Percentiles rank a stretch among this genome's conserved stretches.
phyloP scores from a whole-genome alignment of 2,797 vertebrate genomes.

The Sebastes trivittatus region DNA sequence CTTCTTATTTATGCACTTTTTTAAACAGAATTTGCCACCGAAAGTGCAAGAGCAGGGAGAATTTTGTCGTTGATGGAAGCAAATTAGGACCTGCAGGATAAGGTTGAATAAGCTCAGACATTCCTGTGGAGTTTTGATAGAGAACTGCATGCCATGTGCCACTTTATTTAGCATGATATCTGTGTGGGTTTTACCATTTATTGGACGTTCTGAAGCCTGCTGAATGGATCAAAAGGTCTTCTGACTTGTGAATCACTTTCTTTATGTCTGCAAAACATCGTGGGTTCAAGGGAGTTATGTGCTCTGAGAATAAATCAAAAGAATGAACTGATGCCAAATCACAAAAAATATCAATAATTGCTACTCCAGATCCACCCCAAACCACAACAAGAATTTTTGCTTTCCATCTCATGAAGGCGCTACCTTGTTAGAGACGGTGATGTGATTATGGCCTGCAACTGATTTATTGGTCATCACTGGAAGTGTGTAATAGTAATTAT shows the following conservation, averaged over 20 bases:
- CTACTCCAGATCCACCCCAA: not conserved
- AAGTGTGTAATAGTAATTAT: not conserved
- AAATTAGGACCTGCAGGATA: not conserved
- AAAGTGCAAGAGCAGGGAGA: not conserved
- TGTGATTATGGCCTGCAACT: not conserved
- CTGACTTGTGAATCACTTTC: not conserved
- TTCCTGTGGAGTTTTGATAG: not conserved
- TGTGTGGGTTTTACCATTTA: not conserved
- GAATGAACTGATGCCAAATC: conserved; percentile 6
- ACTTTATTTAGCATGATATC: not conserved
- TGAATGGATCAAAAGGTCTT: not conserved
- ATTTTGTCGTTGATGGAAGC: not conserved
- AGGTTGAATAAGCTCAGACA: not conserved
- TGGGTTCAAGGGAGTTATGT: not conserved
- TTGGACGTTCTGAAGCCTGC: not conserved
- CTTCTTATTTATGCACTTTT: not conserved
- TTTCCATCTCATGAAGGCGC: not conserved
- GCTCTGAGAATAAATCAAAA: not conserved
- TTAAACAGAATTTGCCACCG: not conserved
- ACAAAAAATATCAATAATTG: not conserved
- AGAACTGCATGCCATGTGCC: not conserved
- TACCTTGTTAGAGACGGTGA: not conserved
- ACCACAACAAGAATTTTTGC: not conserved
- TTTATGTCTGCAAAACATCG: not conserved
- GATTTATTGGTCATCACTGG: not conserved